Percentiles rank a stretch among this genome's conserved stretches.
phyloP scores from a whole-genome alignment of 2,888 invertebrate species.

The Tenthredo distinguenda region DNA sequence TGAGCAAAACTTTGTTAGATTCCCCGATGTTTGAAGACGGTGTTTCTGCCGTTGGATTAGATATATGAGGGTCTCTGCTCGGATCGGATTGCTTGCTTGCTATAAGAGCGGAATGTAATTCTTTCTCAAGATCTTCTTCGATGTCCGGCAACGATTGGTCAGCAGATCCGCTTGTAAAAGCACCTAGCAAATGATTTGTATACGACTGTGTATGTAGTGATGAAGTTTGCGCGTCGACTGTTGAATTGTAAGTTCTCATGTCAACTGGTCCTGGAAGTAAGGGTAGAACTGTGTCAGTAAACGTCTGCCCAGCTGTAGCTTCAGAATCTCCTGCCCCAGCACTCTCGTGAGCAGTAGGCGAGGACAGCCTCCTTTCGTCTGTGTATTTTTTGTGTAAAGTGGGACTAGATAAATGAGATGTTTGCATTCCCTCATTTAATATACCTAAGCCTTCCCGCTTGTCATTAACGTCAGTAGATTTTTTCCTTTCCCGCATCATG shows the following conservation, averaged over 20 bases:
- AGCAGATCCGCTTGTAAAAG: conserved; percentile 85
- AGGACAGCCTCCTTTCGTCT: conserved; percentile 67
- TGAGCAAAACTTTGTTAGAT: conserved; percentile 85
- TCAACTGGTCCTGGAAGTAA: conserved; percentile 93
- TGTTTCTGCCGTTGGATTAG: conserved; percentile 62
- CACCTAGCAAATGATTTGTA: conserved; percentile 83
- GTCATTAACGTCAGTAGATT: conserved; percentile 86
- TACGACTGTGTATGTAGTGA: conserved; percentile 82
- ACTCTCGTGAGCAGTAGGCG: conserved; percentile 44
- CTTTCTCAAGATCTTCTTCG: conserved; percentile 90
- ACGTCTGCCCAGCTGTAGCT: conserved; percentile 74
- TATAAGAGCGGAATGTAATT: conserved; percentile 85
- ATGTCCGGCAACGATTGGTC: conserved; percentile 87
- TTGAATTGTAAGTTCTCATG: conserved; percentile 90
- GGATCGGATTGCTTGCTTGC: conserved; percentile 77
- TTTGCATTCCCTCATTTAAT: conserved; percentile 61
- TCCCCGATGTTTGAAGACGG: conserved; percentile 79
- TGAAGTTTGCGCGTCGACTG: conserved; percentile 81
- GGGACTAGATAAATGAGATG: conserved; percentile 63
- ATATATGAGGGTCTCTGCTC: conserved; percentile 62
- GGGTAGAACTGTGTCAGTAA: conserved; percentile 84
- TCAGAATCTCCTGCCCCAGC: conserved; percentile 66
- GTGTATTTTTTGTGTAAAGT: conserved; percentile 65
- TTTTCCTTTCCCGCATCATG: conserved; percentile 88
- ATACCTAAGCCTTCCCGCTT: conserved; percentile 61